Percentiles rank a stretch among this genome's conserved stretches.
Conservation (phyloP, 2,888 invertebrate genomes). For the Zelleria hepariella region DNA sequence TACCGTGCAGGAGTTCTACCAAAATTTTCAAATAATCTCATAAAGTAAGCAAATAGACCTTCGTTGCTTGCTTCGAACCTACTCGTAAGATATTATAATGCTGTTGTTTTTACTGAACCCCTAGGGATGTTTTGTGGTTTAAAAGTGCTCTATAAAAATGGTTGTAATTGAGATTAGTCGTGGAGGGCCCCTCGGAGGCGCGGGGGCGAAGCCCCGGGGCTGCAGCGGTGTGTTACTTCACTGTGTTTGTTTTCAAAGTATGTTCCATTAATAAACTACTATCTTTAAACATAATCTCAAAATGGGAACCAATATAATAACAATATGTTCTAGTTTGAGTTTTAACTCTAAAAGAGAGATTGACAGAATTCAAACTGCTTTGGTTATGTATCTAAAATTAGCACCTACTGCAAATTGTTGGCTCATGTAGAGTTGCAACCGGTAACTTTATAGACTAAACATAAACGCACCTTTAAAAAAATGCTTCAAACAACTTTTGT, state of each 20-base stretch:
- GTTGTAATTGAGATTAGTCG: conserved; percentile 52
- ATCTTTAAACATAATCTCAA: background rate
- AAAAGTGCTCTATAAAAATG: conserved; percentile 38
- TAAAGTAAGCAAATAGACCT: background rate
- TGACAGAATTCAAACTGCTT: too few species aligned
- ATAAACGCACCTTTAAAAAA: too few species aligned
- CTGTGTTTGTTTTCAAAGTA: background rate
- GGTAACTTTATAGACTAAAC: too few species aligned
- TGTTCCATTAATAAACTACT: background rate
- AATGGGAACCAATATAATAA: background rate
- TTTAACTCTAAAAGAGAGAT: too few species aligned
- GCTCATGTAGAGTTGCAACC: too few species aligned
- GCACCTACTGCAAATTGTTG: too few species aligned
- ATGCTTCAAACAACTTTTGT: too few species aligned
- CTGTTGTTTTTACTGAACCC: background rate
- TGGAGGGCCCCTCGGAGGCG: conserved; percentile 26
- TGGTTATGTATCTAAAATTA: too few species aligned
- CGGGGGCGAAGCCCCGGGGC: background rate
- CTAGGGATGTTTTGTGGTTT: conserved; percentile 41
- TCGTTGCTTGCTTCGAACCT: too few species aligned
- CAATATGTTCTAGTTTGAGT: too few species aligned
- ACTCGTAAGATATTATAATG: background rate
- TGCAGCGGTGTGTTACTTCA: background rate
- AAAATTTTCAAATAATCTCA: too few species aligned
- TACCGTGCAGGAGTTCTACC: too few species aligned